Evolutionary conservation across 1,140 invertebrate species (phyloP), one percentile per base, ranked within the genome.

Genomic region (Fopius arisanus): DNA sequence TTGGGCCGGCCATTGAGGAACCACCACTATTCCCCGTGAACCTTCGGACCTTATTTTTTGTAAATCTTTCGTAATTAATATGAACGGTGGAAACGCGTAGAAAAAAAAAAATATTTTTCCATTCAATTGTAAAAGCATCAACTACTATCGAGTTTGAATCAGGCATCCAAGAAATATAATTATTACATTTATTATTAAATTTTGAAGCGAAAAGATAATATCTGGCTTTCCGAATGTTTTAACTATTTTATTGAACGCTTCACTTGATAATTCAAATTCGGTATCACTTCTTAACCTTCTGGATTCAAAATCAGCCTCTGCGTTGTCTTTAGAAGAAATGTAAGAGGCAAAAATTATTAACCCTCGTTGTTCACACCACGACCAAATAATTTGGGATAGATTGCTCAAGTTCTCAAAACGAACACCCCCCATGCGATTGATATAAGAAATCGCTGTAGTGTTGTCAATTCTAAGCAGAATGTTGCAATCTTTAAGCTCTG

Each of bases 121-220:
- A 83, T 28, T 65, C 19, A 1, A 83, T 48, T 5, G 78, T 83
- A 72, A 82, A 82, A 0, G 80, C 80, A 72, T 83, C 79, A 9
- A 81, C 67, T 1, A 40, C 59, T n/a, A 70, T 16, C 9, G 75
- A 29, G 5, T 70, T 76, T 16, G 80, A 80, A 41, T 83, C 81
- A n/a, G 31, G 21, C 2, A 54, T 14, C 80, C 79, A 82, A 9
- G 78, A 80, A 23, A 81, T 51, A 71, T 77, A 82, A 12, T 23
- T 21, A 0, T 71, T 31, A 71, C 78, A 79, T 77, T 82, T 83
- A 0, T 63, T 26, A 67, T 83, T 83, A 9, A 63, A 21, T 74
- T 73, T 73, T 6, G 67, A 73, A 1, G 80, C 79, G 74, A 82
- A 82, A 78, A 19, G 68, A 80, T 79, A 1, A 81, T 76, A 0